These are phyloP conservation scores for Argyra leucocephala DNA, from an alignment of 2,888 invertebrate species.

Conservation along the genomic window DNA sequence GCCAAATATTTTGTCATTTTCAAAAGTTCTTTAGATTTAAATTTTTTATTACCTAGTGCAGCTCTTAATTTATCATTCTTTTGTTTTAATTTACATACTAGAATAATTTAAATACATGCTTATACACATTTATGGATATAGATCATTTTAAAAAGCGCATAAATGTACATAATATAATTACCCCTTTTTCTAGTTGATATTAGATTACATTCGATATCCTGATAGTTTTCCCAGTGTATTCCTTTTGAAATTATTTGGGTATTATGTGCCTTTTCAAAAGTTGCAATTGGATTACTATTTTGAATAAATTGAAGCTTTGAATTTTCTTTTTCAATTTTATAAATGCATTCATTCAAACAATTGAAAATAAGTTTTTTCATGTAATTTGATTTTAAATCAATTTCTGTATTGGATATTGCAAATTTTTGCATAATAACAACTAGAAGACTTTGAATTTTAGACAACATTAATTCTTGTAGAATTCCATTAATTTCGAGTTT, in stretches of 20 bases:
- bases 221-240: background rate
- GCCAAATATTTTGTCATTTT: background rate
- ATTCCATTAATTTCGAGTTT: background rate
- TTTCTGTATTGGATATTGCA: background rate
- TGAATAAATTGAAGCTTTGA: too few species aligned
- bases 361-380: background rate
- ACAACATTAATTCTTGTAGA: background rate
- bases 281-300: too few species aligned
- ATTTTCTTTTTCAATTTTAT: background rate
- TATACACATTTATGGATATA: too few species aligned
- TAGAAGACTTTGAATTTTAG: background rate
- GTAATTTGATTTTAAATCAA: background rate
- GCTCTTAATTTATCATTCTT: background rate
- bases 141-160: too few species aligned
- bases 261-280: too few species aligned
- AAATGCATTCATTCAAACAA: background rate
- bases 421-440: background rate
- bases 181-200: background rate
- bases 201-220: background rate
- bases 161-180: background rate
- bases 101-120: background rate
- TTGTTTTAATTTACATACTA: background rate
- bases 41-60: background rate
- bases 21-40: background rate
- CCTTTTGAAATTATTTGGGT: too few species aligned